Percentiles rank a stretch among this genome's conserved stretches.
Conservation (phyloP, 2,797 vertebrate genomes). For the Lacerta bilineata region DNA sequence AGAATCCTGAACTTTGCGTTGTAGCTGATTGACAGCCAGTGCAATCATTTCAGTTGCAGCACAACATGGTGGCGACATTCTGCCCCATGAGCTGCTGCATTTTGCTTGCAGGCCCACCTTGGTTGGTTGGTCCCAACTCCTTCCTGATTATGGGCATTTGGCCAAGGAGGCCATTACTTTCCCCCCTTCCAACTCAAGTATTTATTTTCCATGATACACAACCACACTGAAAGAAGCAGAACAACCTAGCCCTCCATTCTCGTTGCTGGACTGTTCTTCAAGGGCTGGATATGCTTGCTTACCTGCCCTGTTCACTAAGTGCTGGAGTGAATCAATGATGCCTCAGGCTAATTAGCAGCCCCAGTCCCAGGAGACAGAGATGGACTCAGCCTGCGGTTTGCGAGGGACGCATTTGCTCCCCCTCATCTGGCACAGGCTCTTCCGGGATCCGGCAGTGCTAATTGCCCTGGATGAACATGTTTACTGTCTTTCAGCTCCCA, state of each 20-base stretch:
- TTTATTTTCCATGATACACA: background rate
- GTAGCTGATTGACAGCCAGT: too few species aligned
- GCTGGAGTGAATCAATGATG: conserved; percentile 29
- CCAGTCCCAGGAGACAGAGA: conserved; percentile 12
- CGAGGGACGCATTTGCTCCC: background rate
- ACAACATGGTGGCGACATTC: too few species aligned
- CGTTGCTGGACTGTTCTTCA: background rate
- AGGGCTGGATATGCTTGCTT: background rate
- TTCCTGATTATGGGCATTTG: background rate
- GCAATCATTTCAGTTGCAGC: too few species aligned
- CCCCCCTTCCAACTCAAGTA: background rate
- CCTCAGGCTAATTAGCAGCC: conserved; percentile 6
- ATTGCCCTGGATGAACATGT: conserved; percentile 49
- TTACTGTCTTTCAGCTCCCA: conserved; percentile 31
- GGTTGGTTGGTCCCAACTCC: background rate
- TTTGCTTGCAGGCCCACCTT: too few species aligned
- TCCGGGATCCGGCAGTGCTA: conserved; percentile 62
- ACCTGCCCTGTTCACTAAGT: conserved; percentile 23
- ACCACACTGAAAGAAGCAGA: background rate
- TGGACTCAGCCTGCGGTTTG: conserved; percentile 1
- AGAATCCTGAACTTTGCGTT: too few species aligned
- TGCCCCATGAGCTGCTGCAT: too few species aligned
- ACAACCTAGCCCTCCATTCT: background rate
- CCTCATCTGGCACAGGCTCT: conserved; percentile 23
- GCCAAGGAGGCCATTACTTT: background rate